phyloP scores from a whole-genome alignment of 2,888 invertebrate genomes.

The Lycia hirtaria region DNA sequence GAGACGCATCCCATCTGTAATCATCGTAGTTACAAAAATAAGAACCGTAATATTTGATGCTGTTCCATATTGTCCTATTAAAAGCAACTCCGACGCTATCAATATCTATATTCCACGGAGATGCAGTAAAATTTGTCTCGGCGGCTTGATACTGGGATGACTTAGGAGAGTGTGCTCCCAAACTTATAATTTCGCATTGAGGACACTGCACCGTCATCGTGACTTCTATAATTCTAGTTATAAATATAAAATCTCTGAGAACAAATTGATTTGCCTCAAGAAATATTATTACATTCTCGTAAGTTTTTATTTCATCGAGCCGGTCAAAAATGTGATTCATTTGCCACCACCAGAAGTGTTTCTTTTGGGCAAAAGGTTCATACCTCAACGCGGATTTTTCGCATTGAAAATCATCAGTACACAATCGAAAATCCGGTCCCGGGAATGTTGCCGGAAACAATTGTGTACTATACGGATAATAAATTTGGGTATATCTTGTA shows the following conservation, averaged over 20 bases:
- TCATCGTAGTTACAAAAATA: conserved; percentile 58
- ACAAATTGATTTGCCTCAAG: conserved; percentile 53
- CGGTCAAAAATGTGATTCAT: conserved; percentile 55
- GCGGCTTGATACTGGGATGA: conserved; percentile 33
- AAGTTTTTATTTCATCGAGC: conserved; percentile 37
- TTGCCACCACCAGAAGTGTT: conserved; percentile 67
- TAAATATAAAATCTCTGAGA: conserved; percentile 53
- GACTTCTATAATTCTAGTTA: conserved; percentile 44
- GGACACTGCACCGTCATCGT: conserved; percentile 41
- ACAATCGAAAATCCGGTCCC: conserved; percentile 50
- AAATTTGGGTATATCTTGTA: conserved; percentile 56
- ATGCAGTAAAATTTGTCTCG: conserved; percentile 37
- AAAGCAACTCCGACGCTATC: conserved; percentile 53
- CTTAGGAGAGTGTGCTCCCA: conserved; percentile 48
- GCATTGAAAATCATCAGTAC: conserved; percentile 50
- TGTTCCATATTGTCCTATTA: conserved; percentile 53
- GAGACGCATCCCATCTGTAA: conserved; percentile 55
- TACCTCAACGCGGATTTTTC: conserved; percentile 40
- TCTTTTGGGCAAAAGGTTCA: conserved; percentile 48
- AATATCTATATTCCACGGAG: conserved; percentile 45
- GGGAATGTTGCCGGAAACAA: conserved; percentile 57
- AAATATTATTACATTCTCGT: conserved; percentile 47
- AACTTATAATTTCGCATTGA: conserved; percentile 53
- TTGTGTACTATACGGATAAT: conserved; percentile 55
- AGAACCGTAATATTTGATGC: conserved; percentile 45